Conservation (phyloP, 2,888 invertebrate genomes). For the Cephus pulcher region DNA sequence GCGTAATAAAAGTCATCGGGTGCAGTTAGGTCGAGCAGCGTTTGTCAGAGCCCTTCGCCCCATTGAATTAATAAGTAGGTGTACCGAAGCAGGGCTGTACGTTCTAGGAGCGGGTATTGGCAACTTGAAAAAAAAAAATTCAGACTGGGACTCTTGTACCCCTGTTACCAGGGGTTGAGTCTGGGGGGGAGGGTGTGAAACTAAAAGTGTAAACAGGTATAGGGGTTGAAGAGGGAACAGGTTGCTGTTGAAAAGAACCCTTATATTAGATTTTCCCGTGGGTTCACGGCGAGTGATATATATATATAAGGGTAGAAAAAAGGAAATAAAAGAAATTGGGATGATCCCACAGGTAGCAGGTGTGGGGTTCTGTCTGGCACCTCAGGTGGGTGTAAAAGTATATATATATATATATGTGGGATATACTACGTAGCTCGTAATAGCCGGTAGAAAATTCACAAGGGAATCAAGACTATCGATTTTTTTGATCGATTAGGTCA, state of each 20-base stretch:
- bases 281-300: not conserved
- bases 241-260: not conserved
- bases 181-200: not conserved
- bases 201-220: not conserved
- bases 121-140: not conserved
- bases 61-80: no score
- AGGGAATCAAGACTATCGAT: not conserved
- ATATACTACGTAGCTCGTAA: not conserved
- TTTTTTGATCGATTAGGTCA: not conserved
- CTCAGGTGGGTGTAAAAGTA: not conserved
- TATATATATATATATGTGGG: no score
- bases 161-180: not conserved
- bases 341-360: slow-evolving; percentile 2
- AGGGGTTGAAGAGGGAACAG: not conserved
- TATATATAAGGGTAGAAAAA: not conserved
- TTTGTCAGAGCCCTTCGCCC: not conserved
- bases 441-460: not conserved
- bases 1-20: slow-evolving; percentile 9
- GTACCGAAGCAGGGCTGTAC: no score
- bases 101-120: not conserved
- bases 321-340: not conserved
- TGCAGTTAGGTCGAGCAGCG: not conserved
- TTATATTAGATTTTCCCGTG: not conserved
- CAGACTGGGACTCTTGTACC: not conserved
- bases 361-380: not conserved